Evolutionary conservation across 2,113 vertebrate genomes (phyloP), one percentile per base, ranked within the genome.

Genomic region (Proterorhinus semilunaris): DNA sequence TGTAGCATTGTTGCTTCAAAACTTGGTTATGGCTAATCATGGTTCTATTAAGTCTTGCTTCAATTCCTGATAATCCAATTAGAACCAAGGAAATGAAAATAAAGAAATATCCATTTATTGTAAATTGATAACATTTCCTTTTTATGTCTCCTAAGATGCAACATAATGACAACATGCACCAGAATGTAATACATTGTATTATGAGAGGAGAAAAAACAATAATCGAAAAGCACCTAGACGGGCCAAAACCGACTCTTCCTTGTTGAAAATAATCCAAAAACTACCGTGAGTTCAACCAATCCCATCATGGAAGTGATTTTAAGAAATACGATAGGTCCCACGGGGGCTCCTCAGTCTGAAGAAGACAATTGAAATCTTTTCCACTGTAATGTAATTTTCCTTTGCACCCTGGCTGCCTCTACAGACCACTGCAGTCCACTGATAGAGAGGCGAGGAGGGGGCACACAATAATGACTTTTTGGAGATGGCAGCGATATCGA

Each of bases 401-500:
- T 53, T 61, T 49, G 15, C 17, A 50, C 59, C 47, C 53, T 53
- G 58, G 69, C 65, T 10, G 44, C 49, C 65, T 82, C 77, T 78
- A 55, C 79, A 75, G 80, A 86, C 71, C 76, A 55, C 74, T 59
- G 71, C 64, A 47, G 68, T 53, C 17, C 47, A 43, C 42, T 15
- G 61, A 78, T 68, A n/a, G 10, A 48, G 62, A 63, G 62, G 17
- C 47, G 55, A 46, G 68, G 67, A 7, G 71, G 79, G 61, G 59
- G 71, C 50, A 11, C n/a, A 48, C 54, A 73, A 13, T 84, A 87
- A 88, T 84, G 74, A 79, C 73, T 78, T 82, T 86, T 75, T 71
- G 66, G 77, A 87, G 87, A 84, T 87, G 68, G 85, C 65, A 71
- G 69, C 44, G 79, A 88, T 87, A 88, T 48, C 17, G 68, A 70